Base-by-base conservation (phyloP, 2,113 vertebrate genomes). In the Peromyscus maniculatus region DNA sequence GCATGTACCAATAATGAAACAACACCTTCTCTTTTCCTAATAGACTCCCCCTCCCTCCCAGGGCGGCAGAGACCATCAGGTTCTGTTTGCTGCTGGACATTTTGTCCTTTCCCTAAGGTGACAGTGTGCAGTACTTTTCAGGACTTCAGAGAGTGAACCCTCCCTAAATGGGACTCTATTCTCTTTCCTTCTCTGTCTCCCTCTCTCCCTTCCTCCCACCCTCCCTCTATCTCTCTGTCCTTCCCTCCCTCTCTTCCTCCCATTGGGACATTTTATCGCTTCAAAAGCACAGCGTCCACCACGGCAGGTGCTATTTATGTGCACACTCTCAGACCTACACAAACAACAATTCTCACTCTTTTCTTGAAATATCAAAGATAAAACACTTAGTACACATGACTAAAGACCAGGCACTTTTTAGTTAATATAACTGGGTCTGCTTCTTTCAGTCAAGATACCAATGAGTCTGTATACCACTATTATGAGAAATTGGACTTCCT, bases 101-200 rank as follows among this genome's bases (percentile, higher is more conserved):
- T 77, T 88, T 94, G 97, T 97, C 66, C 94, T 95, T 78, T 93
- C 71, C 94, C 89, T 87, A 79, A 95, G 96, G 97, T 94, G 94
- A 93, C 36, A 86, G 80, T 26, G 57, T 62, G 46, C 64, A 69
- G 89, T 92, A 75, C 36, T 91, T 95, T 96, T 94, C 90, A 92
- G 78, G 90, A 74, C 67, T 96, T 93, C 87, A 97, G 96, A 87
- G 31, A 93, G 89, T 80, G 87, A 96, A 97, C 87, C n/a, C 74
- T 96, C 19, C 22, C 49, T 96, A 55, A 91, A 82, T 89, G 74
- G 62, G 69, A 26, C 33, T 93, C 80, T 97, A 87, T 91, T 93
- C 92, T 95, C 17, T 90, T 84, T 16, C 28, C 4, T 3, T 49
- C 7, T 9, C 46, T 15, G 1, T 10, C 17, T 21, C 4, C 22